A percentile compares a stretch with the other conserved stretches of the same genome.
These are phyloP conservation scores for Limnodromus scolopaceus DNA, from an alignment of 2,797 vertebrate genomes.

Conservation along the genomic window DNA sequence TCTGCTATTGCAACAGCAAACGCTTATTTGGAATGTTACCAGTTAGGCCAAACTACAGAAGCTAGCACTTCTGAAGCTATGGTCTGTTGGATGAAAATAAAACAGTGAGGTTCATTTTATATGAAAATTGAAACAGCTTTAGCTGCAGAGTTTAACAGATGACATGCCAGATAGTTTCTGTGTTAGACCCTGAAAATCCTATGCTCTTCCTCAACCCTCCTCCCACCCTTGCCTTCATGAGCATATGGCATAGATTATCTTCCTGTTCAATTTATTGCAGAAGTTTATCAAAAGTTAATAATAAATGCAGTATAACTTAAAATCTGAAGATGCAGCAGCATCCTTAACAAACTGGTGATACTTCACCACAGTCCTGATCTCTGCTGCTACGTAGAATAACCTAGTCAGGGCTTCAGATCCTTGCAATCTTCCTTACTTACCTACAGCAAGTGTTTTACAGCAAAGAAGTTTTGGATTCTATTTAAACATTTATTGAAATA, in stretches of 20 bases:
- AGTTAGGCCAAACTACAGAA: constrained; percentile 10
- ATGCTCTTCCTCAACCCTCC: not conserved
- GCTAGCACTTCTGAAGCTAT: not conserved
- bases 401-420: not conserved
- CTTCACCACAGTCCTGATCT: not conserved
- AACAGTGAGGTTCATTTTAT: not conserved
- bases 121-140: not conserved
- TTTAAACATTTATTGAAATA: not conserved
- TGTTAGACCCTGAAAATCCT: not conserved
- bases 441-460: accelerated
- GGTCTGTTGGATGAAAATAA: not conserved
- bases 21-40: not conserved
- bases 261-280: not conserved
- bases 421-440: not conserved
- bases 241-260: not conserved
- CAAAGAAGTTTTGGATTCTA: not conserved
- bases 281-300: not conserved
- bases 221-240: not conserved
- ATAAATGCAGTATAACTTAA: not conserved
- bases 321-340: not conserved
- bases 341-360: not conserved
- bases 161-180: not conserved
- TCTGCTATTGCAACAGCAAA: constrained; percentile 4
- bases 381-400: not conserved
- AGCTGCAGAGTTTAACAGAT: not conserved